Percentiles rank a stretch among this genome's conserved stretches.
phyloP scores from a whole-genome alignment of 2,797 vertebrate species.

The Echiichthys vipera region DNA sequence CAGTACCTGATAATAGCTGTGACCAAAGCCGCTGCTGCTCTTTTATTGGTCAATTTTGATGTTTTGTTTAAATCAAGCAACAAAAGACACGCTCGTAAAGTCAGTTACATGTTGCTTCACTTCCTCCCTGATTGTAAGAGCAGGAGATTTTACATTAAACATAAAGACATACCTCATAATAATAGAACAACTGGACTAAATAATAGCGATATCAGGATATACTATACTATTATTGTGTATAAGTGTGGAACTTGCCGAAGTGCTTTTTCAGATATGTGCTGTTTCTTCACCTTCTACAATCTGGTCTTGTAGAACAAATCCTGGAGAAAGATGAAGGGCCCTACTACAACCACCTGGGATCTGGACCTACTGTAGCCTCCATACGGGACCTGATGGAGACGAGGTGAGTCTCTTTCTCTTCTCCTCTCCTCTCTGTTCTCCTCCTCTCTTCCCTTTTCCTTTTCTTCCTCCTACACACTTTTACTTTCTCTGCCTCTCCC shows the following conservation, averaged over 20 bases:
- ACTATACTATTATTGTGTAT: neutral
- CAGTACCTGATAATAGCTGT: neutral
- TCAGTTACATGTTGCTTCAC: neutral
- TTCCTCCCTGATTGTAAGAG: neutral
- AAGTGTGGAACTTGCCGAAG: neutral
- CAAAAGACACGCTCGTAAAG: neutral
- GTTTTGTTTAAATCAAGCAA: neutral
- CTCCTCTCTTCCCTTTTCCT: conserved; percentile 8
- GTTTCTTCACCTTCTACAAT: conserved; percentile 30
- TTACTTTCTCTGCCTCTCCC: conserved; percentile 13
- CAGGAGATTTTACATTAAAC: conserved; percentile 15
- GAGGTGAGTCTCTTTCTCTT: conserved; percentile 83
- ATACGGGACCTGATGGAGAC: conserved; percentile 95
- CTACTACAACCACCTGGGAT: conserved; percentile 98
- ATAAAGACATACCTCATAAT: too few relatives aligned
- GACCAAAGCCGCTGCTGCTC: neutral
- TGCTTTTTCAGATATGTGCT: neutral
- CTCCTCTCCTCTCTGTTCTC: neutral
- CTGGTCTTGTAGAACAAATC: conserved; percentile 88
- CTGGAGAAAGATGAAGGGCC: conserved; percentile 98
- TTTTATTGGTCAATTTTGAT: too few relatives aligned
- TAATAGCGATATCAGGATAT: neutral
- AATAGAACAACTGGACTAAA: neutral
- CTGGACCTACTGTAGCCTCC: conserved; percentile 93
- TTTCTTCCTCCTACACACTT: conserved; percentile 14